Base-by-base conservation (phyloP, 1,140 invertebrate genomes). In the Trinorchestia longiramus region DNA sequence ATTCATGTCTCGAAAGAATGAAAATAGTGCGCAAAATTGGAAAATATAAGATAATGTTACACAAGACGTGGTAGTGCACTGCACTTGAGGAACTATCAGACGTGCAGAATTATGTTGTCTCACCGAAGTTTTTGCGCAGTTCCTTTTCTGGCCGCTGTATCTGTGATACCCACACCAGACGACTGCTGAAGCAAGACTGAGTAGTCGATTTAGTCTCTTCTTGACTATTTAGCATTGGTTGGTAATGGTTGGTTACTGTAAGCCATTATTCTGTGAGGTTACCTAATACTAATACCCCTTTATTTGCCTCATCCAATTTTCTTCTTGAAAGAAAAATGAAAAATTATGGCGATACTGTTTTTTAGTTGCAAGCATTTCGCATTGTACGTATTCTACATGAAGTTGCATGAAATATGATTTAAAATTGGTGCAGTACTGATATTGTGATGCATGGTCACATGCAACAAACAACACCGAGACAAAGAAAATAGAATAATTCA, bases 161-260 rank as follows among this genome's bases (percentile, higher is more conserved):
- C 88, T 90, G 88, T 90, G 41, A 90, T 43, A 90, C 41, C 41
- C 28, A 42, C 88, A 90, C 88, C 88, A 90, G 36, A 90, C 88
- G 43, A 36, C 88, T 36, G 88, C 15, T 17, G 28, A 1, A 28
- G 88, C 88, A 43, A 90, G 88, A 90, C 88, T 90, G 88, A 90
- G 36, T 4, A 42, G 88, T 11, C 28, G 11, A 15, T 4, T 36
- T 8, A 41, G 43, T 1, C 43, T 1, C 41, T 41, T 90, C 41
- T 90, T 36, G 8, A 77, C 15, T 28, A 23, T 77, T 23, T 11
- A 77, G 62, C 36, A 77, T 11, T 77, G 62, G 62, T 77, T 77
- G 62, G 62, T 77, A 77, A 3, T 77, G 62, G 62, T 77, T 77
- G 62, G 62, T 77, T 77, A 15, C 62, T 19, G 11, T 15, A 77